phyloP scores from a whole-genome alignment of 2,797 vertebrate species.

The Macropodus opercularis region DNA sequence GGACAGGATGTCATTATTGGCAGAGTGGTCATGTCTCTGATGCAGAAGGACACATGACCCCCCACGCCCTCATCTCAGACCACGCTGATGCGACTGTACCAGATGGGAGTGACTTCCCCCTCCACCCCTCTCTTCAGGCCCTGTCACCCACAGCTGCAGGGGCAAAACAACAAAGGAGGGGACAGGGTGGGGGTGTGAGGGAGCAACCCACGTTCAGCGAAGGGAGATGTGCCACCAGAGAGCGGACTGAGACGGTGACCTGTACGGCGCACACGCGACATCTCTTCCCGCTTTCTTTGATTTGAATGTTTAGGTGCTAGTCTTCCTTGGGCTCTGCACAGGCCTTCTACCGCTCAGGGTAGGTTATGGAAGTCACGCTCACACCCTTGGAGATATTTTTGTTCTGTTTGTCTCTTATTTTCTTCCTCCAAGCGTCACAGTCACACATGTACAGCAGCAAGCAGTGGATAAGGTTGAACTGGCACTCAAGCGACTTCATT shows the following conservation, averaged over 20 bases:
- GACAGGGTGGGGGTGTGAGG: conserved; percentile 28
- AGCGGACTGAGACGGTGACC: conserved; percentile 47
- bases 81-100: conserved; percentile 77
- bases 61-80: conserved; percentile 58
- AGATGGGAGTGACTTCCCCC: conserved; percentile 81
- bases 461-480: conserved; percentile 27
- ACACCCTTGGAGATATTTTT: conserved; percentile 38
- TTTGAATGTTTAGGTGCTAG: conserved; percentile 38
- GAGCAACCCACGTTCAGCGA: conserved; percentile 55
- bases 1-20: conserved; percentile 54
- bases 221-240: conserved; percentile 53
- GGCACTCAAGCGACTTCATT: conserved; percentile 38
- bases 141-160: conserved; percentile 70
- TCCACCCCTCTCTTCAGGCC: conserved; percentile 63
- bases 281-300: conserved; percentile 5
- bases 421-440: neutral
- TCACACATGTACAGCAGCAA: conserved; percentile 10
- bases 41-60: conserved; percentile 73
- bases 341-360: conserved; percentile 15
- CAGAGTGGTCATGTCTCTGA: conserved; percentile 61
- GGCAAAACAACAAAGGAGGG: conserved; percentile 45
- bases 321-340: conserved; percentile 28
- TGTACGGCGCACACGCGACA: conserved; percentile 41
- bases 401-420: conserved; percentile 23
- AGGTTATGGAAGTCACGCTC: conserved; percentile 34